Conservation (phyloP, 2,113 vertebrate species). For the Eublepharis macularius region DNA sequence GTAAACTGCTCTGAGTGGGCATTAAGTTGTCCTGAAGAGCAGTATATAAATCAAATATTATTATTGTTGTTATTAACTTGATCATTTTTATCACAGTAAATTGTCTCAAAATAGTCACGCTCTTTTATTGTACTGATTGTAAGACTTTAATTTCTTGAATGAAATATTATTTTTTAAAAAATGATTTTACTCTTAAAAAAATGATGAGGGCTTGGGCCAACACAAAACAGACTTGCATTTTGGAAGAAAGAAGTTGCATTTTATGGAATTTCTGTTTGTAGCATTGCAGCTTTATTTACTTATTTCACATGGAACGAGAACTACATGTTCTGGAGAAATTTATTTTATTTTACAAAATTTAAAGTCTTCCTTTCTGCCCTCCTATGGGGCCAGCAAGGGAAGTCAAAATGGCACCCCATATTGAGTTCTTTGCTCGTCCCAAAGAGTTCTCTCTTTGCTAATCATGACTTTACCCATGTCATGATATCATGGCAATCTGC, state of each 20-base stretch:
- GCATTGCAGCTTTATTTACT: background rate
- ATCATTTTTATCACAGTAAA: background rate
- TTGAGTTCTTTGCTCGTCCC: background rate
- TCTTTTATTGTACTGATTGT: background rate
- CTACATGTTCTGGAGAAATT: background rate
- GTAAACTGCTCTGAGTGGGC: too few species aligned
- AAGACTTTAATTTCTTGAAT: background rate
- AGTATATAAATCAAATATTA: too few species aligned
- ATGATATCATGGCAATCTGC: background rate
- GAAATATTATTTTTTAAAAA: background rate
- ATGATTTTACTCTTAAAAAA: background rate
- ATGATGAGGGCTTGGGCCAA: background rate
- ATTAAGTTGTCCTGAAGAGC: too few species aligned
- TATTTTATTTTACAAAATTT: too few species aligned
- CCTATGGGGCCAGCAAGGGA: too few species aligned
- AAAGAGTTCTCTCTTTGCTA: too few species aligned
- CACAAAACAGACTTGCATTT: background rate
- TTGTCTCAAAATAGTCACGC: background rate
- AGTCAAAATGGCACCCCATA: background rate
- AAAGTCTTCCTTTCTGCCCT: too few species aligned
- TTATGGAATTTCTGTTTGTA: too few species aligned
- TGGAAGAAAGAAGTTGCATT: background rate
- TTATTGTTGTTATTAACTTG: background rate
- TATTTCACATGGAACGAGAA: too few species aligned
- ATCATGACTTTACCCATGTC: background rate